Percentiles rank a stretch among this genome's conserved stretches.
These are phyloP conservation scores for Sebastes dallii DNA, from an alignment of 2,797 vertebrate genomes.

Conservation along the genomic window DNA sequence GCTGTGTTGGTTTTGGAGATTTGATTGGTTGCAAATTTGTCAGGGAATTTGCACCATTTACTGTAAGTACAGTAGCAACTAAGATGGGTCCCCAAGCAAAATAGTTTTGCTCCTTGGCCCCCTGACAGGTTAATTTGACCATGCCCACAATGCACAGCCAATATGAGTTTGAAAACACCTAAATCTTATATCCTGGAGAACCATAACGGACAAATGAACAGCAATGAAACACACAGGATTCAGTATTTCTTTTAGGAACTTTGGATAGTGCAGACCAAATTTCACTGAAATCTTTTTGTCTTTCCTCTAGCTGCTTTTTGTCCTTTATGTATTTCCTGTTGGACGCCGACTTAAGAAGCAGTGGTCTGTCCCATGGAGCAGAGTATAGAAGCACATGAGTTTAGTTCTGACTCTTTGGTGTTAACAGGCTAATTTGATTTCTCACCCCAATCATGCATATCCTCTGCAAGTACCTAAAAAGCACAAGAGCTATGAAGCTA, in stretches of 20 bases:
- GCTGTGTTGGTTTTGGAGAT: not conserved
- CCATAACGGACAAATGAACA: not conserved
- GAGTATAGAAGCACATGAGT: not conserved
- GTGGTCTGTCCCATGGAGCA: too few relatives aligned
- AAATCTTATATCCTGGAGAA: not conserved
- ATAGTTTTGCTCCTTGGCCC: too few relatives aligned
- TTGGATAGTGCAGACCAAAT: not conserved
- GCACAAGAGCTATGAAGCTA: not conserved
- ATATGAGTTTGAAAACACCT: not conserved
- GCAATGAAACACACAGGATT: not conserved
- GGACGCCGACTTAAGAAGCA: not conserved
- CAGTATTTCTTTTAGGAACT: too few relatives aligned
- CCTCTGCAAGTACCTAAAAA: not conserved
- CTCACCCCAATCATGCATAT: not conserved
- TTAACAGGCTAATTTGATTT: not conserved
- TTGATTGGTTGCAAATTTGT: not conserved
- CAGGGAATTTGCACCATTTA: not conserved
- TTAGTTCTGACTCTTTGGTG: not conserved
- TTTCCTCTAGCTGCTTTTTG: not conserved
- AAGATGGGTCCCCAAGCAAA: not conserved
- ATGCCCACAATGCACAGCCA: not conserved
- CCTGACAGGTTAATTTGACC: not conserved
- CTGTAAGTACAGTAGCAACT: not conserved
- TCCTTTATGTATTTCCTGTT: not conserved
- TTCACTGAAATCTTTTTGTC: not conserved